Conservation (phyloP, 2,797 vertebrate species). For the Chromobotia macracanthus region DNA sequence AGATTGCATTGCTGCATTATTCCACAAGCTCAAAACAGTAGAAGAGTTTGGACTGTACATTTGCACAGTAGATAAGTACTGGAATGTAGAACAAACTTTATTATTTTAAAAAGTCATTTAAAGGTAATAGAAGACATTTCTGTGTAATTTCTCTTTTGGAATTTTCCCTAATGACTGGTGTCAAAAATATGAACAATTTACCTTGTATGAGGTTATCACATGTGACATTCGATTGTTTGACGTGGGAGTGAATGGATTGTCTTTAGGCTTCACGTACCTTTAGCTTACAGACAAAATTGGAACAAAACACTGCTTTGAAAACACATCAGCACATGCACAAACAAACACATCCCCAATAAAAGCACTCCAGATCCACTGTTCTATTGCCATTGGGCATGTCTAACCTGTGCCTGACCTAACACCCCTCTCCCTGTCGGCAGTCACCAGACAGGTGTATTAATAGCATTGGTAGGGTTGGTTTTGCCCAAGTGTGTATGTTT, state of each 20-base stretch:
- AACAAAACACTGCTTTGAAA: neutral
- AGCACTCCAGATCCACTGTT: neutral
- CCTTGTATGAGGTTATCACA: neutral
- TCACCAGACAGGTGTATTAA: constrained; percentile 37
- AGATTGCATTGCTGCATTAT: neutral
- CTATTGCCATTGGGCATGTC: neutral
- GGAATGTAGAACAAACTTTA: neutral
- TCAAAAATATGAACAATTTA: neutral
- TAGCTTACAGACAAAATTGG: neutral
- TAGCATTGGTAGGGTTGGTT: constrained; percentile 21
- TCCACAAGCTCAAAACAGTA: neutral
- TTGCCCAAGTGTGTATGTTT: neutral
- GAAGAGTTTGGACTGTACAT: neutral
- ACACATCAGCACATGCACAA: constrained; percentile 9
- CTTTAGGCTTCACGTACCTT: neutral
- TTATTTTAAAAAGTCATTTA: neutral
- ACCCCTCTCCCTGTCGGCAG: neutral
- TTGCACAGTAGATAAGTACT: neutral
- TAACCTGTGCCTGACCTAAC: neutral
- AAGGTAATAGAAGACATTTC: neutral
- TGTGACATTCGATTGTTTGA: neutral
- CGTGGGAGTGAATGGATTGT: neutral
- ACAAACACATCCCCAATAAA: constrained; percentile 24
- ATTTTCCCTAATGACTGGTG: neutral
- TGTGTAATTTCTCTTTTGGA: neutral